Conservation (phyloP, 2,888 invertebrate genomes). For the Eupithecia centaureata region DNA sequence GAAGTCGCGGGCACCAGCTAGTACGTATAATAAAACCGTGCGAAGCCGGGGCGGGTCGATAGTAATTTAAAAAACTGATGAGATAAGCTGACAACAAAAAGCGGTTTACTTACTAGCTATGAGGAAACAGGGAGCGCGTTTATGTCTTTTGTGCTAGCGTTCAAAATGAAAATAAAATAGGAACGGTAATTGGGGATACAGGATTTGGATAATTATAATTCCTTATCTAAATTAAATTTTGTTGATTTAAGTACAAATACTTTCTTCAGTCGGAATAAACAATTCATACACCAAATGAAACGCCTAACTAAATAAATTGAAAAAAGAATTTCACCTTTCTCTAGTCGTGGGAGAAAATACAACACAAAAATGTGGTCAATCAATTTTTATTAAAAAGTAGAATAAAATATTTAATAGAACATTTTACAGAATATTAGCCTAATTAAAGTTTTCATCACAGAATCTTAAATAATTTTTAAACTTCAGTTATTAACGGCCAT, state of each 20-base stretch:
- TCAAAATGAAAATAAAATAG: too few relatives aligned
- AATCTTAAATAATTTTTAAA: neutral
- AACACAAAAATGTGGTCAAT: neutral
- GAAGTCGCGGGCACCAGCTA: too few relatives aligned
- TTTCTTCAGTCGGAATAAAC: neutral
- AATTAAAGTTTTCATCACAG: slow-evolving; percentile 23
- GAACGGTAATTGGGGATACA: neutral
- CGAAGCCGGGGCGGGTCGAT: too few relatives aligned
- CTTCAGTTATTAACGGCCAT: slow-evolving; percentile 2
- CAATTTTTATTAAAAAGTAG: slow-evolving; percentile 2
- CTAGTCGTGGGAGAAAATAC: neutral
- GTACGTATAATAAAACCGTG: too few relatives aligned
- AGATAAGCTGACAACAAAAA: too few relatives aligned
- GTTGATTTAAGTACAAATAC: neutral
- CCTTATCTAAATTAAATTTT: neutral
- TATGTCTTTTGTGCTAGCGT: too few relatives aligned
- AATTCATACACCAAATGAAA: neutral
- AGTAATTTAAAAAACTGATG: too few relatives aligned
- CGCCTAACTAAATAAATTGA: neutral
- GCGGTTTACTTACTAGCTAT: too few relatives aligned
- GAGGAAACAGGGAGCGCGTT: too few relatives aligned
- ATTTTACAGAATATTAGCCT: neutral
- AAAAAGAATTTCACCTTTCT: neutral
- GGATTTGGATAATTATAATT: too few relatives aligned
- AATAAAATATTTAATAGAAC: too few relatives aligned